phyloP scores from a whole-genome alignment of 2,113 vertebrate genomes.

The Tragelaphus scriptus region DNA sequence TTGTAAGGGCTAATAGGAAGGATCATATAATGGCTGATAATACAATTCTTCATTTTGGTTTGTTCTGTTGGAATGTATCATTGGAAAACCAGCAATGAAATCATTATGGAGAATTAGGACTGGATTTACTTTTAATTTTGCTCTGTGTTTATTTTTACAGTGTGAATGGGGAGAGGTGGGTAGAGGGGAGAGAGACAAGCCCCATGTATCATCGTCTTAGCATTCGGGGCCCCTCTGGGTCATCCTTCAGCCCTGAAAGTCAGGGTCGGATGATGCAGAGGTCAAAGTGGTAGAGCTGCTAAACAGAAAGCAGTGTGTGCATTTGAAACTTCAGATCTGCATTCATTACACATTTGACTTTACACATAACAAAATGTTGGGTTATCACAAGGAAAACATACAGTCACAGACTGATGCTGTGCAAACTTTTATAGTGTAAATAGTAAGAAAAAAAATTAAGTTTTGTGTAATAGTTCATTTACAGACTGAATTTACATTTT shows the following conservation, averaged over 20 bases:
- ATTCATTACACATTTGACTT: not conserved
- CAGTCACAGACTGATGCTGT: not conserved
- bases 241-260: not conserved
- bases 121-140: not conserved
- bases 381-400: not conserved
- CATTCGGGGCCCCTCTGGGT: not conserved
- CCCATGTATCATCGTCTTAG: not conserved
- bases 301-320: not conserved
- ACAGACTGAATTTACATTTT: not conserved
- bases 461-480: not conserved
- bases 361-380: not conserved
- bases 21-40: not conserved
- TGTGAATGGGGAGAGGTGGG: fast-evolving
- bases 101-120: not conserved
- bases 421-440: not conserved
- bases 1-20: not conserved
- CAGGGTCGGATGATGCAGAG: not conserved
- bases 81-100: not conserved
- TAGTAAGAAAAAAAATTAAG: not conserved
- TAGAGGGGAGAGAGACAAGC: not conserved
- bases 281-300: not conserved
- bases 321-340: not conserved
- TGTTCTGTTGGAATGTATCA: not conserved
- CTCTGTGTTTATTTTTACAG: not conserved
- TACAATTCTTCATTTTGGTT: not conserved